Conservation (phyloP, 2,888 invertebrate genomes). For the Lymantria monacha region DNA sequence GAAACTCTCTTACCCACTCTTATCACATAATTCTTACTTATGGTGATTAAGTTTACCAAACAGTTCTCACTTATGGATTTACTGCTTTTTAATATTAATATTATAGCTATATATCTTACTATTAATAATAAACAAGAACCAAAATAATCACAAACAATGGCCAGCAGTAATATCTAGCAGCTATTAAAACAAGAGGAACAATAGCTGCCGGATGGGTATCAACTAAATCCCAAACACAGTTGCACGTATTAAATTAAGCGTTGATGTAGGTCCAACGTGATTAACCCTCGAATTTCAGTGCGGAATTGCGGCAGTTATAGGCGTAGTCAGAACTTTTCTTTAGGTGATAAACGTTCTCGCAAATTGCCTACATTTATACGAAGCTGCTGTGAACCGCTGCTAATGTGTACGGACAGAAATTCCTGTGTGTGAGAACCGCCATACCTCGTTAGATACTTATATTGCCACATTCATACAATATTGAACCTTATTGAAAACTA, state of each 20-base stretch:
- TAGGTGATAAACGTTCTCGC: slow-evolving; percentile 77
- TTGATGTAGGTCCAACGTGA: slow-evolving; percentile 65
- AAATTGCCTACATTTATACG: slow-evolving; percentile 77
- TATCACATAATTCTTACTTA: no score
- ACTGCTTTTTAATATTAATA: no score
- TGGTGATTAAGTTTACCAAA: no score
- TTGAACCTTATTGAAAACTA: slow-evolving; percentile 46
- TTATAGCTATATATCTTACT: no score
- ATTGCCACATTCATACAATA: slow-evolving; percentile 51
- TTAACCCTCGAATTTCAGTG: slow-evolving; percentile 69
- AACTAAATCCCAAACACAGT: slow-evolving; percentile 57
- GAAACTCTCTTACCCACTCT: no score
- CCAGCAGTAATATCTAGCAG: slow-evolving; percentile 28
- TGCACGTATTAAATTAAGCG: slow-evolving; percentile 66
- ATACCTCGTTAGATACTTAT: slow-evolving; percentile 39
- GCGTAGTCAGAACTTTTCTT: slow-evolving; percentile 76
- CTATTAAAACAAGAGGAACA: slow-evolving; percentile 30
- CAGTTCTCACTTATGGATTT: no score
- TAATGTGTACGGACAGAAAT: slow-evolving; percentile 62
- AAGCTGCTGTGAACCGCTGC: slow-evolving; percentile 61
- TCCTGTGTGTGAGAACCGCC: slow-evolving; percentile 49
- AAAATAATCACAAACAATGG: slow-evolving; percentile 13
- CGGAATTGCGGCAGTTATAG: slow-evolving; percentile 70
- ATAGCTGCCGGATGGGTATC: slow-evolving; percentile 27
- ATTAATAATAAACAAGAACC: no score